Conservation (phyloP, 2,113 vertebrate genomes). For the Atherinomorus stipes region DNA sequence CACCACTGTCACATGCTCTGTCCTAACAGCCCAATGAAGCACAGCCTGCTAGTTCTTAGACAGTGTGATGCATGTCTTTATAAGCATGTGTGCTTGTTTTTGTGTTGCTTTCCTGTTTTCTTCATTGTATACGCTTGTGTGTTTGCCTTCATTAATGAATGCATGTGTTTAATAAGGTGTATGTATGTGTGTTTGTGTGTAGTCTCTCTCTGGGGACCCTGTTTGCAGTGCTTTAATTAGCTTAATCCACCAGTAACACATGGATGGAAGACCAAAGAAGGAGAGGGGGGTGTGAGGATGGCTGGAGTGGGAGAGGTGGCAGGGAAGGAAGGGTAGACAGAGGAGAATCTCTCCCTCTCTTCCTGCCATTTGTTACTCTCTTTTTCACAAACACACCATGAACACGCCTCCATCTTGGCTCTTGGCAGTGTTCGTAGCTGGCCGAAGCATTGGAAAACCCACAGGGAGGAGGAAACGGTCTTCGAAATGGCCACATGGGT, state of each 20-base stretch:
- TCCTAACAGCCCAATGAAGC: neutral
- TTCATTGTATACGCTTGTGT: slow-evolving; percentile 42
- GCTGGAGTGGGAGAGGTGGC: slow-evolving; percentile 36
- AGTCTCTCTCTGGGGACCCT: slow-evolving; percentile 59
- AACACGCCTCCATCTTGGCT: slow-evolving; percentile 49
- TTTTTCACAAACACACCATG: slow-evolving; percentile 15
- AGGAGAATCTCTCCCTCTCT: slow-evolving; percentile 53
- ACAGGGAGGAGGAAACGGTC: slow-evolving; percentile 46
- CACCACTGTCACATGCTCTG: neutral
- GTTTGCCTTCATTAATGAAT: slow-evolving; percentile 52
- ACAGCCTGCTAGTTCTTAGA: slow-evolving; percentile 7
- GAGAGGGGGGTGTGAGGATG: slow-evolving; percentile 47
- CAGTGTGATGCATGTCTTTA: slow-evolving; percentile 3
- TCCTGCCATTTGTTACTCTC: slow-evolving; percentile 48
- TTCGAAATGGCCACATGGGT: slow-evolving; percentile 67
- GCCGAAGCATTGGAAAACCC: slow-evolving; percentile 58
- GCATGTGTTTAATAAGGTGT: slow-evolving; percentile 22
- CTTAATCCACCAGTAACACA: slow-evolving; percentile 77
- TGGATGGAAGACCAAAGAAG: slow-evolving; percentile 54
- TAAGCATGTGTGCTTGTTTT: slow-evolving; percentile 17
- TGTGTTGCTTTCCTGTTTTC: slow-evolving; percentile 33
- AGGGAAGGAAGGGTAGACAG: slow-evolving; percentile 38
- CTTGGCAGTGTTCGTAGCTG: slow-evolving; percentile 53
- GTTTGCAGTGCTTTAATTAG: slow-evolving; percentile 78
- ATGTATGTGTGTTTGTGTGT: slow-evolving; percentile 36